Evolutionary conservation across 1,140 invertebrate species (phyloP).

Genomic region (Drosophila trapezifrons): DNA sequence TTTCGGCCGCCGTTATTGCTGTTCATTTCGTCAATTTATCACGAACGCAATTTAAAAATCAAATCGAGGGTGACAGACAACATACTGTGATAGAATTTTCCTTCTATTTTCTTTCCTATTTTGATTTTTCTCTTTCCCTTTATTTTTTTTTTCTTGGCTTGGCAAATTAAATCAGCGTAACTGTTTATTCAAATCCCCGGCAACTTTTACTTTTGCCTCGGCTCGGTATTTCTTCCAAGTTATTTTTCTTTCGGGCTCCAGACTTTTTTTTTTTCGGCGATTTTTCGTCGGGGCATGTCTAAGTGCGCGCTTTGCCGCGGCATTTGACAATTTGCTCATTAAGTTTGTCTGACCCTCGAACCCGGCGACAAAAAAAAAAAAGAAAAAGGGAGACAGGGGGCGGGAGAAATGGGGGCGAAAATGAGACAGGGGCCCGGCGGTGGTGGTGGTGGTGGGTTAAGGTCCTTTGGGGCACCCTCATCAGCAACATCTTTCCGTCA

Average conservation of each 20-base stretch:
- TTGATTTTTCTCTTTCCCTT: background rate
- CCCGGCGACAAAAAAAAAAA: background rate
- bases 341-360: slow-evolving; percentile 78
- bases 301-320: slow-evolving; percentile 79
- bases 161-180: slow-evolving; percentile 84
- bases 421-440: background rate
- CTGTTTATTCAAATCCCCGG: slow-evolving; percentile 84
- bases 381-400: too few species aligned
- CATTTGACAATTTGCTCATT: slow-evolving; percentile 84
- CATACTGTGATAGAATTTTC: slow-evolving; percentile 81
- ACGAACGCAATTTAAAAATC: slow-evolving; percentile 83
- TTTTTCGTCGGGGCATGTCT: slow-evolving; percentile 65
- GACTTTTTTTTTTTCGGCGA: slow-evolving; percentile 9
- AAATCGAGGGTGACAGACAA: slow-evolving; percentile 83
- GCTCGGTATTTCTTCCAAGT: slow-evolving; percentile 45
- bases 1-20: slow-evolving; percentile 68
- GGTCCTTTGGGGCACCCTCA: slow-evolving; percentile 57
- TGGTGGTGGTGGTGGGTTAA: slow-evolving; percentile 5
- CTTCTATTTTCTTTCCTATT: slow-evolving; percentile 30
- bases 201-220: slow-evolving; percentile 67
- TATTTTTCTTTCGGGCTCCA: slow-evolving; percentile 58
- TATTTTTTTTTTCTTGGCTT: slow-evolving; percentile 8
- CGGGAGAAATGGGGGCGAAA: slow-evolving; percentile 9
- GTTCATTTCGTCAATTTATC: slow-evolving; percentile 84
- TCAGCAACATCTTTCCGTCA: slow-evolving; percentile 37